A percentile compares a stretch with the other conserved stretches of the same genome.
Evolutionary conservation across 2,888 invertebrate genomes (phyloP).

Genomic region (Lochmaea capreae): DNA sequence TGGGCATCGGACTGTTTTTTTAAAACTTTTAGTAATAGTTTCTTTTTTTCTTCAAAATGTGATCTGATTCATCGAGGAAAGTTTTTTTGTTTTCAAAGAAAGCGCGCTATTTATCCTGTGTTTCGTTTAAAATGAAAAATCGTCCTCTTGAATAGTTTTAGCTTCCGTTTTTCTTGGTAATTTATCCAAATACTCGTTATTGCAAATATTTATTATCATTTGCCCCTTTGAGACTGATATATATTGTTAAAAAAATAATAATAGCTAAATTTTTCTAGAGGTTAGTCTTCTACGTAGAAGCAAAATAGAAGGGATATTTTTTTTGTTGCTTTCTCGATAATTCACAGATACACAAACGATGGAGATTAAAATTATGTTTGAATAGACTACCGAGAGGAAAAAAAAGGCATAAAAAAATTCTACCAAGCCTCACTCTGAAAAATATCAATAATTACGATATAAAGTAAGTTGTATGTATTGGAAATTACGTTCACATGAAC

Average conservation of each 20-base stretch:
- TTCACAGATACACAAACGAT: no score
- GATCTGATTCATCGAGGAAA: slow-evolving; percentile 58
- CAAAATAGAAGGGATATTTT: slow-evolving; percentile 15
- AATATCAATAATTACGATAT: no score
- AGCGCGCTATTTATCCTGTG: slow-evolving; percentile 41
- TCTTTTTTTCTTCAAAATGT: slow-evolving; percentile 53
- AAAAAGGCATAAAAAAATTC: no score
- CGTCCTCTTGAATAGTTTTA: slow-evolving; percentile 32
- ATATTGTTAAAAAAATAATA: slow-evolving; percentile 48
- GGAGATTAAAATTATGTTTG: no score
- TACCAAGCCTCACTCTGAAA: no score
- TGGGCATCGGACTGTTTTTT: slow-evolving; percentile 60
- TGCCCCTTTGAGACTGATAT: slow-evolving; percentile 66
- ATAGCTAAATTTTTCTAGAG: slow-evolving; percentile 39
- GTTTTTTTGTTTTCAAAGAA: slow-evolving; percentile 43
- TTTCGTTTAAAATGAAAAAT: slow-evolving; percentile 3
- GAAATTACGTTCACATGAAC: no score
- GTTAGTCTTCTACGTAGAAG: slow-evolving; percentile 12
- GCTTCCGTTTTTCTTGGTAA: slow-evolving; percentile 56
- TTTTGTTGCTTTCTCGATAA: background rate
- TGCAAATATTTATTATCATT: slow-evolving; percentile 59
- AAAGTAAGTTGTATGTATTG: no score
- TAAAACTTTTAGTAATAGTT: slow-evolving; percentile 51
- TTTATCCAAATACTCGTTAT: slow-evolving; percentile 47
- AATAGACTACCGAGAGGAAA: no score